phyloP scores from a whole-genome alignment of 2,113 vertebrate genomes.

The Irena cyanogastra region DNA sequence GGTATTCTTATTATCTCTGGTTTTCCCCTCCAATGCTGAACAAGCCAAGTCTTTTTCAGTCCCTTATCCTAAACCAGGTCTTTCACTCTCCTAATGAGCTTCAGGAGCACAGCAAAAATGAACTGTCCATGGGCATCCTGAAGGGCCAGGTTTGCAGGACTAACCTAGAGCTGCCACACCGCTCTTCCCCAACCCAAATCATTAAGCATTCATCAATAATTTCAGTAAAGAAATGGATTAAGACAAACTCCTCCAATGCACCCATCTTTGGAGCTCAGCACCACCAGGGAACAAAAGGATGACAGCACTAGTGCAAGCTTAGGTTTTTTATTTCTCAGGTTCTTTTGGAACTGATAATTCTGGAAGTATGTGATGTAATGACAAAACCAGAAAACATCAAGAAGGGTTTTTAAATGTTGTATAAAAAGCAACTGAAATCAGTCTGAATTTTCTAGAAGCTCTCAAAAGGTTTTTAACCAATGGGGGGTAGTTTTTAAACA shows the following conservation, averaged over 20 bases:
- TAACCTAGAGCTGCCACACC: neutral
- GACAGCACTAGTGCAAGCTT: neutral
- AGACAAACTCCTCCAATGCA: neutral
- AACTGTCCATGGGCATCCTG: neutral
- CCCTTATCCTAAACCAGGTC: neutral
- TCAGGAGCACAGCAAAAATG: neutral
- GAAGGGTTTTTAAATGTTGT: neutral
- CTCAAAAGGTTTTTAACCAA: neutral
- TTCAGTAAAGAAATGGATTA: neutral
- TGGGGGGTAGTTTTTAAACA: neutral
- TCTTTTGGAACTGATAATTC: neutral
- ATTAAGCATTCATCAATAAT: rapidly evolving
- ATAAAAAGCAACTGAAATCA: neutral
- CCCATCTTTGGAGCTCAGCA: neutral
- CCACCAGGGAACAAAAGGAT: neutral
- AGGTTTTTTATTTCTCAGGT: neutral
- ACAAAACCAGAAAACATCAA: neutral
- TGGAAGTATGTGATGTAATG: neutral
- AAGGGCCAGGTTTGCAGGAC: neutral
- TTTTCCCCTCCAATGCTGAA: neutral
- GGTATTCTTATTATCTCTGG: neutral
- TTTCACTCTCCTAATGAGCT: neutral
- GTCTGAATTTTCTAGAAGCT: neutral
- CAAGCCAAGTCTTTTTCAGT: neutral
- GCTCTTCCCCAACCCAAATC: neutral